phyloP scores from a whole-genome alignment of 2,888 invertebrate species.

The Synanthedon myopaeformis region DNA sequence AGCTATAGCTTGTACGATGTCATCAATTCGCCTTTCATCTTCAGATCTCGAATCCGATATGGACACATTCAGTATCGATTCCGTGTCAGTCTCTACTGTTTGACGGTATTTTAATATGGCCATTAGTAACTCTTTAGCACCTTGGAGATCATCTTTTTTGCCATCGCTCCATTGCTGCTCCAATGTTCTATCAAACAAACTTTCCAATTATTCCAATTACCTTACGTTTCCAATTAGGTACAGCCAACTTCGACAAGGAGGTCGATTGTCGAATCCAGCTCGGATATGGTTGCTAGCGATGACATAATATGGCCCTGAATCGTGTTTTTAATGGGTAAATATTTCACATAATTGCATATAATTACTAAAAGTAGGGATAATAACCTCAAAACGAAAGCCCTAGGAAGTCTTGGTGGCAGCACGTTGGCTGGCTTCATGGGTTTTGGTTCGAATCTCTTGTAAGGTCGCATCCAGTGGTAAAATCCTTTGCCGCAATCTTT shows the following conservation, averaged over 20 bases:
- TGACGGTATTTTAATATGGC: constrained; percentile 47
- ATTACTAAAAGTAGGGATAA: background rate
- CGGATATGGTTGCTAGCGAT: no score
- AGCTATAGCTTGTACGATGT: constrained; percentile 37
- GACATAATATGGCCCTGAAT: no score
- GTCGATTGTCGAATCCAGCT: no score
- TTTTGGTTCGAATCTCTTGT: constrained; percentile 33
- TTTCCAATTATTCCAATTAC: no score
- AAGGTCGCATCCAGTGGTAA: constrained; percentile 64
- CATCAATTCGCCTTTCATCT: constrained; percentile 32
- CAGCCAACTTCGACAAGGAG: no score
- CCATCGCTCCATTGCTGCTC: constrained; percentile 47
- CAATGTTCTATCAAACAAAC: constrained; percentile 26
- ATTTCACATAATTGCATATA: no score
- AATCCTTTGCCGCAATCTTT: constrained; percentile 47
- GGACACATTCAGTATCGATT: constrained; percentile 34
- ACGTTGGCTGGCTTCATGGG: constrained; percentile 35
- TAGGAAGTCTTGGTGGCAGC: constrained; percentile 38
- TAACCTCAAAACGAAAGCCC: constrained; percentile 48
- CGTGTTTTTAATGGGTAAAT: no score
- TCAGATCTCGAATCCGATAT: constrained; percentile 33
- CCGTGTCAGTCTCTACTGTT: constrained; percentile 31
- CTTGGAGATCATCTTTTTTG: constrained; percentile 29
- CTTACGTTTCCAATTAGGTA: no score
- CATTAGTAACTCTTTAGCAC: constrained; percentile 37